Evolutionary conservation across 2,113 vertebrate genomes (phyloP).

Genomic region (Siphamia tubifer): DNA sequence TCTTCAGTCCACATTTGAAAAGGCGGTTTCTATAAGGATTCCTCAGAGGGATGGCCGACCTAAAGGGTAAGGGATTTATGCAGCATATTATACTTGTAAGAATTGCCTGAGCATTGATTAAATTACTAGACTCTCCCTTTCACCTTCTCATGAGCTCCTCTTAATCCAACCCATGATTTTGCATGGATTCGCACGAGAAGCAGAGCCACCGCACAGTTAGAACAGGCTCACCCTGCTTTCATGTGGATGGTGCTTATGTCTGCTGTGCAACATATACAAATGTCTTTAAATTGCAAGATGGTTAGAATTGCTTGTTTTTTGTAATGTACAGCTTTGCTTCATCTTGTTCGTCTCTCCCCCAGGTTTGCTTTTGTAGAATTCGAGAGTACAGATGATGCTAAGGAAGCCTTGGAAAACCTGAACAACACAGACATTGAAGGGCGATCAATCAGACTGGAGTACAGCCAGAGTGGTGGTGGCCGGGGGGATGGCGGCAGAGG

Average conservation of each 20-base stretch:
- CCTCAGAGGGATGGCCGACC: conserved; percentile 90
- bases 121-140: too few relatives aligned
- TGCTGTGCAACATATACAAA: conserved; percentile 32
- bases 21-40: conserved; percentile 87
- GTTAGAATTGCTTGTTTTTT: not conserved
- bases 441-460: conserved; percentile 88
- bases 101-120: too few relatives aligned
- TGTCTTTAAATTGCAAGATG: not conserved
- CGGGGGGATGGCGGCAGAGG: conserved; percentile 75
- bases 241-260: conserved; percentile 19
- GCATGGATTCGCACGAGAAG: conserved; percentile 60
- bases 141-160: conserved; percentile 68
- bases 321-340: not conserved
- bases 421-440: conserved; percentile 96
- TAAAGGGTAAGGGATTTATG: conserved; percentile 84
- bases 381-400: conserved; percentile 87
- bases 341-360: not conserved
- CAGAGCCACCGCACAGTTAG: conserved; percentile 34
- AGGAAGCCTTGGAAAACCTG: conserved; percentile 87
- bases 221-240: not conserved
- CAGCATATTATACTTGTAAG: too few relatives aligned
- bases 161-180: conserved; percentile 52
- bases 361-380: conserved; percentile 94
- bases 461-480: conserved; percentile 77
- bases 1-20: conserved; percentile 90